Percentiles rank a stretch among this genome's conserved stretches.
Conservation (phyloP, 2,888 invertebrate genomes). For the Syrphus vitripennis region DNA sequence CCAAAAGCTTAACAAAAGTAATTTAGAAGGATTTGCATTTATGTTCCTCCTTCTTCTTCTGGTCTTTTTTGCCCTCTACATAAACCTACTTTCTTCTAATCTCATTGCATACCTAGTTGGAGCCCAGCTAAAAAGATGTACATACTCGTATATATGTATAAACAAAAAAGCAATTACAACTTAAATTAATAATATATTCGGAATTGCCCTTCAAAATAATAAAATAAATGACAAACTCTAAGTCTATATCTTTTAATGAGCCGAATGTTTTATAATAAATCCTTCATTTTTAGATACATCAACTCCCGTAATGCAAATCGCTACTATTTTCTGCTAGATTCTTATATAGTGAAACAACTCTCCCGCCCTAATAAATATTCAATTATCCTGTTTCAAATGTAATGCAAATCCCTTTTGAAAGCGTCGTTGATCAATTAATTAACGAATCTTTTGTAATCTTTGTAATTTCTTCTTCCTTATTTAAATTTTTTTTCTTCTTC, state of each 20-base stretch:
- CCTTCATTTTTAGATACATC: conserved; percentile 47
- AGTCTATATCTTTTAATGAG: background rate
- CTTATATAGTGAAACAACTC: too few species aligned
- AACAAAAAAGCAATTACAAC: conserved; percentile 40
- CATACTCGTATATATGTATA: too few species aligned
- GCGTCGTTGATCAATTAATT: conserved; percentile 72
- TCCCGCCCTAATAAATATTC: conserved; percentile 73
- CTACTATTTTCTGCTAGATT: conserved; percentile 25
- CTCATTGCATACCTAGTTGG: conserved; percentile 18
- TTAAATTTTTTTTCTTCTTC: conserved; percentile 26
- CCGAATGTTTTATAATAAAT: conserved; percentile 32
- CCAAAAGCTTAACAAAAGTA: conserved; percentile 13
- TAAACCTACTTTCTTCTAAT: conserved; percentile 1
- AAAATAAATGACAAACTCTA: conserved; percentile 32
- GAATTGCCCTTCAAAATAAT: conserved; percentile 12
- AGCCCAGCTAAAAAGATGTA: background rate
- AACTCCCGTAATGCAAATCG: conserved; percentile 34
- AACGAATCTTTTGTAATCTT: conserved; percentile 71
- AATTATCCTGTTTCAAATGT: conserved; percentile 73
- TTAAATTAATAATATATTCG: conserved; percentile 46
- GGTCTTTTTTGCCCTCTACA: background rate
- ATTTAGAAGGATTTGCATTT: conserved; percentile 32
- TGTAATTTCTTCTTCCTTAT: conserved; percentile 14
- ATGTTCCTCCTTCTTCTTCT: background rate
- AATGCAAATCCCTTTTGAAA: conserved; percentile 71